Conservation (phyloP, 2,797 vertebrate species). For the Gallinago nigripennis region DNA sequence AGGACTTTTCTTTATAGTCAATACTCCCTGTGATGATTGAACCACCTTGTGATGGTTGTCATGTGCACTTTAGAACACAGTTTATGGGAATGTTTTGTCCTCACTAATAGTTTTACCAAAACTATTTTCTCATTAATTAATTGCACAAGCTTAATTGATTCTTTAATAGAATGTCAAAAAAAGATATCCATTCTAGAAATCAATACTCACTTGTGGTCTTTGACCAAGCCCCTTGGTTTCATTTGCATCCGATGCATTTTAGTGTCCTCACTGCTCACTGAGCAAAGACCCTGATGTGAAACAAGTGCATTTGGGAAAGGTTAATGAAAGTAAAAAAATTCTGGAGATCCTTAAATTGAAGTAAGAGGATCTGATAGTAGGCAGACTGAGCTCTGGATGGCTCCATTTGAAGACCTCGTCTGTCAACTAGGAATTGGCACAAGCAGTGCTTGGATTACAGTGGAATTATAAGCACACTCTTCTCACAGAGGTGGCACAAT, state of each 20-base stretch:
- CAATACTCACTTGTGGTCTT: background rate
- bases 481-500: conserved; percentile 37
- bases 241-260: background rate
- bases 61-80: background rate
- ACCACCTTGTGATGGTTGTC: background rate
- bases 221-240: background rate
- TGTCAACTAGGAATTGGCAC: background rate
- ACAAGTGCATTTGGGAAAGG: background rate
- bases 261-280: background rate
- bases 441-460: background rate
- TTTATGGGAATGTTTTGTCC: background rate
- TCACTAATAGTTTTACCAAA: background rate
- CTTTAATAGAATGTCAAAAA: background rate
- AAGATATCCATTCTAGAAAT: background rate
- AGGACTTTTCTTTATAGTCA: background rate
- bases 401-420: background rate
- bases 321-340: background rate
- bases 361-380: background rate
- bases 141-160: background rate
- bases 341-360: background rate
- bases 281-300: background rate
- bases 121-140: background rate
- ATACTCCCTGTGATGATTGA: background rate
- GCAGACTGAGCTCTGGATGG: background rate
- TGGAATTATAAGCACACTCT: conserved; percentile 6